phyloP scores from a whole-genome alignment of 2,113 vertebrate genomes.

The Polyodon spathula region DNA sequence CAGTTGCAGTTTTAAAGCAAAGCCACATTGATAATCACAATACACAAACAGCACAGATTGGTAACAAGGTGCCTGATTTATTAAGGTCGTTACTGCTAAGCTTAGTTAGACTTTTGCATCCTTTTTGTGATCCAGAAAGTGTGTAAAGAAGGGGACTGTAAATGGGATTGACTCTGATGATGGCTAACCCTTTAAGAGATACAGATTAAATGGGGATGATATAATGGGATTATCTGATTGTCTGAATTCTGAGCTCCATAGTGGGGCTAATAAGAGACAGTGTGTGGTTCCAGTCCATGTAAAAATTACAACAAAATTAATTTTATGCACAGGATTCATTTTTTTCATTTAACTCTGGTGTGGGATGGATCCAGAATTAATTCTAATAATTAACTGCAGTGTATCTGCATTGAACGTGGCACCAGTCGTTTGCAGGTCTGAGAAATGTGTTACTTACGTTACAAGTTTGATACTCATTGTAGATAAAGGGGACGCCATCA shows the following conservation, averaged over 20 bases:
- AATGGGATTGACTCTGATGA: conserved; percentile 50
- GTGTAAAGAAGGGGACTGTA: conserved; percentile 21
- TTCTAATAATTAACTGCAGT: too few relatives aligned
- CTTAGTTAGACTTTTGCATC: too few relatives aligned
- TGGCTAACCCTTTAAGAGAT: conserved; percentile 53
- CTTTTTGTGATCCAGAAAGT: background rate
- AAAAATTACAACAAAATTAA: background rate
- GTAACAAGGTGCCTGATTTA: too few relatives aligned
- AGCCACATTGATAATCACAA: too few relatives aligned
- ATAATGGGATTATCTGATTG: conserved; percentile 62
- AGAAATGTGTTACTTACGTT: too few relatives aligned
- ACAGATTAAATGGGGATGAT: conserved; percentile 52
- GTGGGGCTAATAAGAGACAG: conserved; percentile 49
- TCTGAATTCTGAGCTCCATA: conserved; percentile 49
- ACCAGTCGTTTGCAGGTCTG: too few relatives aligned
- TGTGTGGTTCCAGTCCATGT: background rate
- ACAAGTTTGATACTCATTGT: conserved; percentile 34
- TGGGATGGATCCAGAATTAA: too few relatives aligned
- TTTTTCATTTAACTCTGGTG: conserved; percentile 40
- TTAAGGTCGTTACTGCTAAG: too few relatives aligned
- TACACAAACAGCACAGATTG: too few relatives aligned
- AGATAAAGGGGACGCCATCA: conserved; percentile 55
- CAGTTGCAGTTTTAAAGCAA: too few relatives aligned
- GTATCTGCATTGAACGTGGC: too few relatives aligned
- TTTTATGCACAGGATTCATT: background rate